phyloP scores from a whole-genome alignment of 2,888 invertebrate species.

The Carpatolechia fugitivella region DNA sequence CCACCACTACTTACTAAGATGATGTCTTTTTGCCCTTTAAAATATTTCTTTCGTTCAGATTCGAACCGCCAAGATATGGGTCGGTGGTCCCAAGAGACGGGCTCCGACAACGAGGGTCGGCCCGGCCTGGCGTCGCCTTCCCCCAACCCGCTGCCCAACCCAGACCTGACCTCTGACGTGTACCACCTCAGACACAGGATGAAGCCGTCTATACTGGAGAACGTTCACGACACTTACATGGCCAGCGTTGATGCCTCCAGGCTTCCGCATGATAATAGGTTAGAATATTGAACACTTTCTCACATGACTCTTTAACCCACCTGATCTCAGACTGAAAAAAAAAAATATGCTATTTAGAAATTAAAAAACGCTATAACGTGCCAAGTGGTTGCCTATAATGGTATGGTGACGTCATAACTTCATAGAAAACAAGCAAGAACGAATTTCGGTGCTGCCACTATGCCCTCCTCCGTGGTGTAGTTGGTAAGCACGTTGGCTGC shows the following conservation, averaged over 20 bases:
- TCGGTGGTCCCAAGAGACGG: conserved; percentile 89
- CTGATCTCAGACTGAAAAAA: no score
- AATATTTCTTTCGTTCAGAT: conserved; percentile 31
- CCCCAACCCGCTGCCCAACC: conserved; percentile 87
- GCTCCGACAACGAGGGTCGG: conserved; percentile 84
- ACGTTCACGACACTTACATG: conserved; percentile 79
- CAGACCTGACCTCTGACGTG: conserved; percentile 85
- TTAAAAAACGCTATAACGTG: no score
- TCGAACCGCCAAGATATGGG: conserved; percentile 49
- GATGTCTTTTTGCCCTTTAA: background rate
- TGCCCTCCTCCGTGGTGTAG: no score
- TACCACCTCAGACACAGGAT: conserved; percentile 74
- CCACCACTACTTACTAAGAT: no score
- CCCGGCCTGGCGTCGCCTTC: conserved; percentile 55
- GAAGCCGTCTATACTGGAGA: conserved; percentile 79
- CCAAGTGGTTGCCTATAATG: no score
- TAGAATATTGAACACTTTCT: background rate
- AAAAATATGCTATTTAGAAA: no score
- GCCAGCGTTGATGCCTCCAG: conserved; percentile 66
- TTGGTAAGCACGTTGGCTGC: no score
- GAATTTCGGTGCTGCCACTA: no score
- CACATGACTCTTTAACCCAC: background rate
- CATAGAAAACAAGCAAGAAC: no score
- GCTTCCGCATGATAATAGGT: conserved; percentile 69
- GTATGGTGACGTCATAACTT: no score